Conservation (phyloP, 2,888 invertebrate species). For the Blomia tropicalis region DNA sequence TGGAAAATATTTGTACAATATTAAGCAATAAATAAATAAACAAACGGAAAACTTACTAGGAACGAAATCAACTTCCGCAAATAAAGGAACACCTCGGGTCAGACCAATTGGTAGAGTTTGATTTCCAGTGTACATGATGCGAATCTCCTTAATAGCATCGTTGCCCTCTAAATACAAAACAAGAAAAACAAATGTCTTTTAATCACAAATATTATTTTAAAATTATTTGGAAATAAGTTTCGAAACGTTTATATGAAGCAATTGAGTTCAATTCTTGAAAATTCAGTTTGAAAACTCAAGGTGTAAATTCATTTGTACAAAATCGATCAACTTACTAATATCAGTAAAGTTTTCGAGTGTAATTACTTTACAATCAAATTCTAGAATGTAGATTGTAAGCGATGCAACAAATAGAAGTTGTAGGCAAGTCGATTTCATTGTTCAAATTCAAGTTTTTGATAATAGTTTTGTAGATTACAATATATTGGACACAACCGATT, state of each 20-base stretch:
- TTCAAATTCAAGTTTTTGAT: not conserved
- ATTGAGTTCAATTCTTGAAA: not conserved
- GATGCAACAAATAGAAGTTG: not conserved
- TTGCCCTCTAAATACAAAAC: conserved; percentile 22
- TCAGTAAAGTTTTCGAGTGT: not conserved
- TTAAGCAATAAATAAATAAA: not conserved
- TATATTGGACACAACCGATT: too few relatives aligned
- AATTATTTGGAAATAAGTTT: not conserved
- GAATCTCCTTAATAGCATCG: conserved; percentile 7
- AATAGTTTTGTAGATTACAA: not conserved
- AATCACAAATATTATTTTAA: not conserved
- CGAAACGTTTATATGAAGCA: not conserved
- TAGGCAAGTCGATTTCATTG: too few relatives aligned
- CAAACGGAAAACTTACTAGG: not conserved
- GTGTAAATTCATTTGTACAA: not conserved
- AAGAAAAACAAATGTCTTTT: too few relatives aligned
- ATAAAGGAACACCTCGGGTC: conserved; percentile 14
- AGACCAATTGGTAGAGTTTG: not conserved
- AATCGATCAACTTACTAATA: not conserved
- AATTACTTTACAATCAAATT: not conserved
- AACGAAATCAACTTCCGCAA: conserved; percentile 18
- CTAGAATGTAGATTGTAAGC: not conserved
- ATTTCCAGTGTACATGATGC: conserved; percentile 13
- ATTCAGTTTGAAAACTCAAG: not conserved
- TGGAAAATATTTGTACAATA: not conserved